Evolutionary conservation across 2,797 vertebrate genomes (phyloP).

Genomic region (Lutjanus campechanus): DNA sequence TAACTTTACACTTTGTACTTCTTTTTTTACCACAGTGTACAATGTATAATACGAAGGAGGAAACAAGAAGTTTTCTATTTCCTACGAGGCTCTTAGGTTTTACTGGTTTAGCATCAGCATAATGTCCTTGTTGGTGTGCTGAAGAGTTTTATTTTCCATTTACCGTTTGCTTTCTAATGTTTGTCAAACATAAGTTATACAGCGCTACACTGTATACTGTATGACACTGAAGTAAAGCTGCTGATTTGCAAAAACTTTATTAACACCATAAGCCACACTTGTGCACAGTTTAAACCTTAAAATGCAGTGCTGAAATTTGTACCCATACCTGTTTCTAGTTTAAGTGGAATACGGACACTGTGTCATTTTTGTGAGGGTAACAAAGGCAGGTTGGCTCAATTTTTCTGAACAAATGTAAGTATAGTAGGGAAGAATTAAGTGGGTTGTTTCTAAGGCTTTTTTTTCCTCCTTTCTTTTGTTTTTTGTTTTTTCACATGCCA

Average conservation of each 20-base stretch:
- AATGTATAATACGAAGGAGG: constrained; percentile 88
- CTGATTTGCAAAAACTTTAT: constrained; percentile 91
- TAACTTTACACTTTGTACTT: constrained; percentile 91
- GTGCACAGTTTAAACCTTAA: constrained; percentile 74
- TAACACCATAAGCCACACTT: constrained; percentile 79
- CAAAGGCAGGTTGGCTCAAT: constrained; percentile 38
- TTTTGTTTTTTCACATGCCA: constrained; percentile 22
- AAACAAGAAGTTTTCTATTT: constrained; percentile 94
- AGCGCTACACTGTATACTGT: constrained; percentile 89
- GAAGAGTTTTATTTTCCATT: constrained; percentile 88
- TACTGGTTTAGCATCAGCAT: constrained; percentile 91
- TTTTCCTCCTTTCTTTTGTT: constrained; percentile 1
- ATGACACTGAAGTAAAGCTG: constrained; percentile 90
- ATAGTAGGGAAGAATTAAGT: constrained; percentile 26
- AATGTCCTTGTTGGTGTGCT: constrained; percentile 92
- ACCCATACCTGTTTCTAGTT: constrained; percentile 69
- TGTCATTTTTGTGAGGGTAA: constrained; percentile 41
- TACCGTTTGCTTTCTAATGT: constrained; percentile 81
- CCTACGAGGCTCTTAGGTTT: constrained; percentile 93
- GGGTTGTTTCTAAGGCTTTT: constrained; percentile 38
- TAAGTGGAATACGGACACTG: constrained; percentile 44
- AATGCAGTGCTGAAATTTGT: constrained; percentile 72
- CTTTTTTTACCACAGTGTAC: constrained; percentile 87
- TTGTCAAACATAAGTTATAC: constrained; percentile 89
- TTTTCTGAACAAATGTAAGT: constrained; percentile 60